Conservation (phyloP, 2,797 vertebrate genomes). For the Galagoides demidoff region DNA sequence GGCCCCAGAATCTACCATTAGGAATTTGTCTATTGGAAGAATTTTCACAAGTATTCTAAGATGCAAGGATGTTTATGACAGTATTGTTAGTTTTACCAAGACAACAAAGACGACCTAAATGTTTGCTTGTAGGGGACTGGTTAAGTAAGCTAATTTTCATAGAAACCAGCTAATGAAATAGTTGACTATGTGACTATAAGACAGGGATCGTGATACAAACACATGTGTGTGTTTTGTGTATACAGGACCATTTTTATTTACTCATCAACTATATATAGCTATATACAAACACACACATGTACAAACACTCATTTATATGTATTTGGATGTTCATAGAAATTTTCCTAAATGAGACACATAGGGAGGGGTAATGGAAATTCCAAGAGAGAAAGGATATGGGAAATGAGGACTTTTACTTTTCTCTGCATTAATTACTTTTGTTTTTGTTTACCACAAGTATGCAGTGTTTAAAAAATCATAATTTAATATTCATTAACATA, state of each 20-base stretch:
- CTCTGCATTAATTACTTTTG: background rate
- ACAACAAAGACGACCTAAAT: background rate
- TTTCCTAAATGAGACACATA: background rate
- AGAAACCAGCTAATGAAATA: background rate
- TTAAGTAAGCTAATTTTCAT: background rate
- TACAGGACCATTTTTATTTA: no score
- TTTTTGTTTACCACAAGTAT: background rate
- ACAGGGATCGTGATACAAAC: background rate
- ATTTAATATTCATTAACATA: background rate
- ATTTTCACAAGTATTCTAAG: background rate
- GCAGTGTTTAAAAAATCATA: background rate
- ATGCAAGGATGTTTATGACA: background rate
- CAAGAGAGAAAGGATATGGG: background rate
- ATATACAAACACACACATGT: no score
- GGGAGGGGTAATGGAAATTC: background rate
- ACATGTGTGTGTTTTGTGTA: background rate
- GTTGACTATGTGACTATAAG: background rate
- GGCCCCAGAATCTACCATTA: background rate
- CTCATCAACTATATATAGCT: no score
- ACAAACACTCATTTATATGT: accelerated
- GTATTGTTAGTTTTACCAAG: background rate
- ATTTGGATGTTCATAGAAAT: background rate
- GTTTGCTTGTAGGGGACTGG: background rate
- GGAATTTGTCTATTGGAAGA: background rate
- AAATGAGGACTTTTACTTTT: background rate